Percentiles rank a stretch among this genome's conserved stretches.
Conservation (phyloP, 2,113 vertebrate genomes). For the Octodon degus region DNA sequence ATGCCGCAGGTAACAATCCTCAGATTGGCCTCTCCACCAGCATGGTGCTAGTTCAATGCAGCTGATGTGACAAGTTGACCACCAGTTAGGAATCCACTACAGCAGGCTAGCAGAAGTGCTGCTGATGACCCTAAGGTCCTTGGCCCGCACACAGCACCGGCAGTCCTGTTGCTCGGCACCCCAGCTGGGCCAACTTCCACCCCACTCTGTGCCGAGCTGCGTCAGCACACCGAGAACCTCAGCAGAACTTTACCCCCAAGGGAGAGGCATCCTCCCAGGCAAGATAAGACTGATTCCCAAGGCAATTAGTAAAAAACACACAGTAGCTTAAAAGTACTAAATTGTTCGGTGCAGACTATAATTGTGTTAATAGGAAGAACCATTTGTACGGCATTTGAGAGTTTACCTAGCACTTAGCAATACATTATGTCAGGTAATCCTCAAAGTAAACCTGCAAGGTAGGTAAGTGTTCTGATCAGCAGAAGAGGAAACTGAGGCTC, state of each 20-base stretch:
- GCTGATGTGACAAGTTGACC: no score
- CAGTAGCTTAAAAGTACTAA: constrained; percentile 46
- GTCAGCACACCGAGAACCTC: neutral
- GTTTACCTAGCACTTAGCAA: constrained; percentile 28
- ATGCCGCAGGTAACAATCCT: no score
- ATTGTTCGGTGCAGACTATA: constrained; percentile 44
- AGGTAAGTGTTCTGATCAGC: neutral
- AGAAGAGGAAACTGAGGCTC: constrained; percentile 25
- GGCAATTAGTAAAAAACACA: constrained; percentile 64
- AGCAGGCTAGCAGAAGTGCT: neutral
- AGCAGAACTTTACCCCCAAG: neutral
- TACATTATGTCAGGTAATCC: constrained; percentile 2
- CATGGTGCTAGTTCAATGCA: no score
- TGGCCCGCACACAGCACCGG: neutral
- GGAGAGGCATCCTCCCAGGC: neutral
- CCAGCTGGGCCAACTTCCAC: neutral
- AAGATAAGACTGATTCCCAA: constrained; percentile 52
- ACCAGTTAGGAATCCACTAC: no score
- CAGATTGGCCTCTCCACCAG: no score
- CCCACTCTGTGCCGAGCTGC: neutral
- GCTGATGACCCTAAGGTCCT: neutral
- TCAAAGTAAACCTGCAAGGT: constrained; percentile 21
- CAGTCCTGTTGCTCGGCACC: neutral
- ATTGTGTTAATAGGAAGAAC: constrained; percentile 50
- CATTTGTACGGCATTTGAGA: neutral